These are phyloP conservation scores for Chascanopsetta lugubris DNA, from an alignment of 2,113 vertebrate species.

Conservation along the genomic window DNA sequence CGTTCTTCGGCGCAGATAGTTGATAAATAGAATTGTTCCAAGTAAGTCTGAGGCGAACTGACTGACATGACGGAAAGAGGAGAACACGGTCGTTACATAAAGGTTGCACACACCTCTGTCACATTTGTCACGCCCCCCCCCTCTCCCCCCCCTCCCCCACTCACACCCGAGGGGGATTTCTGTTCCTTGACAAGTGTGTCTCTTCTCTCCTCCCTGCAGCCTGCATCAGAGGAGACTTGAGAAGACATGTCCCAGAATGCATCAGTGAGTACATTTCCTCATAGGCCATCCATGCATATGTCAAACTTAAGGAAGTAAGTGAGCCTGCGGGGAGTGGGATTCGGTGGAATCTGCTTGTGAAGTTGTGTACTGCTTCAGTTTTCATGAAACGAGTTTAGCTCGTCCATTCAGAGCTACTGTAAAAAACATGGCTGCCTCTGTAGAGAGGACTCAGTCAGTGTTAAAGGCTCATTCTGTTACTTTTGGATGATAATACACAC, in stretches of 20 bases:
- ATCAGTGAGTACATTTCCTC: slow-evolving; percentile 79
- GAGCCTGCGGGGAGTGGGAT: not conserved
- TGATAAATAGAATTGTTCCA: too few relatives aligned
- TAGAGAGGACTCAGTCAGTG: too few relatives aligned
- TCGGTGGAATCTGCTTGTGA: too few relatives aligned
- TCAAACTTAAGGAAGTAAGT: not conserved
- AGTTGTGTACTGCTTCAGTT: too few relatives aligned
- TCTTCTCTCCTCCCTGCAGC: slow-evolving; percentile 77
- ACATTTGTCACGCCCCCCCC: not conserved
- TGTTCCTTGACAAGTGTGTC: not conserved
- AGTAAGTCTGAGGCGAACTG: not conserved
- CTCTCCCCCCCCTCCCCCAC: too few relatives aligned
- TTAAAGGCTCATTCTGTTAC: too few relatives aligned
- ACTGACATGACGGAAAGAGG: not conserved
- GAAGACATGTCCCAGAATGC: slow-evolving; percentile 83
- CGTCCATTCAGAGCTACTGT: too few relatives aligned
- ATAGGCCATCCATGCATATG: not conserved
- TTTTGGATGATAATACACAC: too few relatives aligned
- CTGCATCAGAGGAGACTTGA: slow-evolving; percentile 83
- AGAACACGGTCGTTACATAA: not conserved
- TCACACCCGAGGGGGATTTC: too few relatives aligned
- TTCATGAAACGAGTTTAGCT: too few relatives aligned
- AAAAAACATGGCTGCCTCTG: too few relatives aligned
- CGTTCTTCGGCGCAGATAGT: too few relatives aligned
- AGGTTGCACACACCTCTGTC: not conserved